phyloP scores from a whole-genome alignment of 2,113 vertebrate genomes.

The Poecilia latipinna region DNA sequence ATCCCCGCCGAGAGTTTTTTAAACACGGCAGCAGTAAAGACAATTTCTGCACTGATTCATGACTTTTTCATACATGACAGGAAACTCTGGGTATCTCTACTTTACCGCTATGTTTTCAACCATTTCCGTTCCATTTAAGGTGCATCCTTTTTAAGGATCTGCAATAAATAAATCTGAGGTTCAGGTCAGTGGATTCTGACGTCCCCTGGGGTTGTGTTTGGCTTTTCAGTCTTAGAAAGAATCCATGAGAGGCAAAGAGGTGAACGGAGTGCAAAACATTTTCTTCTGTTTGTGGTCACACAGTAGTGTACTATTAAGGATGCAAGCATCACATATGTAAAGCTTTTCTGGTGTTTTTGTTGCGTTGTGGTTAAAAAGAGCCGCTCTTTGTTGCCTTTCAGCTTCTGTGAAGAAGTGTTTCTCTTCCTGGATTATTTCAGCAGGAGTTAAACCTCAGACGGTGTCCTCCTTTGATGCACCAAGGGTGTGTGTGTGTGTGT shows the following conservation, averaged over 20 bases:
- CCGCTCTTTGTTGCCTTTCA: neutral
- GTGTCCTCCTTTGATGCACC: slow-evolving; percentile 10
- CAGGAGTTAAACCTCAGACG: slow-evolving; percentile 18
- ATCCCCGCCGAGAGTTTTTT: neutral
- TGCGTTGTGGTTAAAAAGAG: too few species aligned
- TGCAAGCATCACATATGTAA: neutral
- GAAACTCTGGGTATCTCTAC: neutral
- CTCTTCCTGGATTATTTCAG: slow-evolving; percentile 5
- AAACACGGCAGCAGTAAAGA: neutral
- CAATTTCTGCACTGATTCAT: neutral
- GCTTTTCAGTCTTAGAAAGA: slow-evolving; percentile 29
- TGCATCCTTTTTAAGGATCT: slow-evolving; percentile 13
- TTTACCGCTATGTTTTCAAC: neutral
- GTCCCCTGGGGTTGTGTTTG: slow-evolving; percentile 24
- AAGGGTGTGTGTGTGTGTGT: slow-evolving; percentile 32
- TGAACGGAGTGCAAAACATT: slow-evolving; percentile 14
- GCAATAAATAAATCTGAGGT: slow-evolving; percentile 35
- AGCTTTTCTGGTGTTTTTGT: neutral
- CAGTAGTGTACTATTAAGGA: neutral
- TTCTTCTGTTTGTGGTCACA: slow-evolving; percentile 5
- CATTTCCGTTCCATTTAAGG: too few species aligned
- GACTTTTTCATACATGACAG: neutral
- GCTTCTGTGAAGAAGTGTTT: slow-evolving; percentile 13
- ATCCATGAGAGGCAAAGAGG: slow-evolving; percentile 16
- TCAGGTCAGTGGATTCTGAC: slow-evolving; percentile 23